A percentile compares a stretch with the other conserved stretches of the same genome.
These are phyloP conservation scores for Drosophila subobscura DNA, from an alignment of 1,140 invertebrate genomes.

Conservation along the genomic window DNA sequence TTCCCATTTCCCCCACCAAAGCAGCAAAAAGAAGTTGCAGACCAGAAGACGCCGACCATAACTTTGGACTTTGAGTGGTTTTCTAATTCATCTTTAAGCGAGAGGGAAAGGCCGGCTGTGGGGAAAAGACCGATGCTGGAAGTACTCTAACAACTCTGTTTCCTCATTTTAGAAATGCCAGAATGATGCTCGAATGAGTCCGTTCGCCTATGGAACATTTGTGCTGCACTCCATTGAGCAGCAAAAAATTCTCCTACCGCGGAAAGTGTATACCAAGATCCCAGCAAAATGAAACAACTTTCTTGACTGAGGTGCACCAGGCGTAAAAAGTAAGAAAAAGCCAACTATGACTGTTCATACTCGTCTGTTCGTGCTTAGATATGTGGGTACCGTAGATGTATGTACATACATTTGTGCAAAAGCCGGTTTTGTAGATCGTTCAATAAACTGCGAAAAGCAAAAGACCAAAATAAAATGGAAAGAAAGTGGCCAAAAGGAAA, in stretches of 20 bases:
- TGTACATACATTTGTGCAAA: slow-evolving; percentile 18
- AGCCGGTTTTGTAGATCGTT: slow-evolving; percentile 32
- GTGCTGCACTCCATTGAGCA: too few species aligned
- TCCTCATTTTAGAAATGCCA: too few species aligned
- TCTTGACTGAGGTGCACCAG: slow-evolving; percentile 33
- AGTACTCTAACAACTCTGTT: too few species aligned
- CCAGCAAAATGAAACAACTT: slow-evolving; percentile 22
- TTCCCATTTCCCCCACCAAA: slow-evolving; percentile 13
- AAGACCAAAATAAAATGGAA: slow-evolving; percentile 42
- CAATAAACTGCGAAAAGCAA: slow-evolving; percentile 12
- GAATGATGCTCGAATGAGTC: too few species aligned
- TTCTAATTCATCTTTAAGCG: slow-evolving; percentile 11
- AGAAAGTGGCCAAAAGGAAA: slow-evolving; percentile 41
- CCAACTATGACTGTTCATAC: slow-evolving; percentile 11
- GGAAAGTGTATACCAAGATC: too few species aligned
- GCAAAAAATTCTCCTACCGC: too few species aligned
- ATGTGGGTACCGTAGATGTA: not conserved
- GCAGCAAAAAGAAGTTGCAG: not conserved
- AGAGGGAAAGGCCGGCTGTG: not conserved
- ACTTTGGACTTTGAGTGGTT: slow-evolving; percentile 17
- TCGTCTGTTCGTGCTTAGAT: too few species aligned
- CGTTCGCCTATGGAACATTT: too few species aligned
- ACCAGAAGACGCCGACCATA: slow-evolving; percentile 13
- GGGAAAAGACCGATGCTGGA: too few species aligned
- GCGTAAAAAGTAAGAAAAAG: slow-evolving; percentile 51